A percentile compares a stretch with the other conserved stretches of the same genome.
Evolutionary conservation across 2,113 vertebrate species (phyloP).

Genomic region (Agapornis roseicollis): DNA sequence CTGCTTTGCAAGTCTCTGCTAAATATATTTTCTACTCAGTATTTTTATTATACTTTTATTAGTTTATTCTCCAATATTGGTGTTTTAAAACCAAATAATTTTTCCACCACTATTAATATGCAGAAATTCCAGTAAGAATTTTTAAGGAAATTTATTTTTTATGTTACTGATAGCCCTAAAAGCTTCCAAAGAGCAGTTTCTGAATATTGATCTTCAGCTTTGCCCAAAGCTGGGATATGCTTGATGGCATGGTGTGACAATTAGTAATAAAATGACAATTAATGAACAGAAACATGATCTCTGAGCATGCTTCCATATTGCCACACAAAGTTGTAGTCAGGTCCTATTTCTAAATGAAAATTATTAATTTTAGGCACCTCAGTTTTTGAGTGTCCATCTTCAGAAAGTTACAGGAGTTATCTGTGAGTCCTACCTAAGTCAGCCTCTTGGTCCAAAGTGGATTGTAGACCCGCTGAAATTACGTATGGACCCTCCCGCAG

Average conservation of each 20-base stretch:
- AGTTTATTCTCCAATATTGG: background rate
- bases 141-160: background rate
- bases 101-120: background rate
- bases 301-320: background rate
- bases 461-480: background rate
- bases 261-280: background rate
- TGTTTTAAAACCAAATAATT: background rate
- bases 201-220: background rate
- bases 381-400: background rate
- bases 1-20: background rate
- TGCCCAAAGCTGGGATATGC: background rate
- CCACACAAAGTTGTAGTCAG: background rate
- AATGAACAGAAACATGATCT: background rate
- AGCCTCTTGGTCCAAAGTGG: background rate
- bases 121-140: background rate
- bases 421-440: background rate
- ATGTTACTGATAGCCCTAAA: background rate
- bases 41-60: background rate
- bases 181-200: background rate
- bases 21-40: background rate
- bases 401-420: background rate
- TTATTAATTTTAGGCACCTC: background rate
- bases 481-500: accelerated
- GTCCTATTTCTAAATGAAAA: background rate
- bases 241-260: background rate